Evolutionary conservation across 2,888 invertebrate species (phyloP), one percentile per base, ranked within the genome.

Genomic region (Latheticus oryzae): DNA sequence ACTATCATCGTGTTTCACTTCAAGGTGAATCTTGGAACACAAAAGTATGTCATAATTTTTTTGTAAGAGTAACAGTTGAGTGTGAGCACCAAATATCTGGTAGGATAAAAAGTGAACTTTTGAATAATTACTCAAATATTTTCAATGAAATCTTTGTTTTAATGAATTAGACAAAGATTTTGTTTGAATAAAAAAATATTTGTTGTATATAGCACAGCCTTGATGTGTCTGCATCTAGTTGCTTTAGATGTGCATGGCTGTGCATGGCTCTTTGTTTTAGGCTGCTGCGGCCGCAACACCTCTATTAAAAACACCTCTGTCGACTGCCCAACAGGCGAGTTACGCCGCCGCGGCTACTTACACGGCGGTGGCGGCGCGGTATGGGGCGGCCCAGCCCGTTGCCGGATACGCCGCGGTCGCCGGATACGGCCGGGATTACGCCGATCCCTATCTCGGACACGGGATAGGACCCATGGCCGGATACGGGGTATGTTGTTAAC

Each of bases 401-500:
- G 87, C 89, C 68, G 90, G 89, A 73, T 88, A 87, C 75, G 87
- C 87, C 70, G 84, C 87, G 68, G 87, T 87, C 63, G 87, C 87
- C 62, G 88, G 88, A 68, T 94, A 94, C 78, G 93, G 93, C 72
- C 87, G 94, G 78, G 94, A 95, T 76, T 93, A 91, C 76, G 90
- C 93, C 71, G 96, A 97, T 81, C 95, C 95, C 58, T 96, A 95
- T 82, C 84, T 97, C 76, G 94, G 92, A 69, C 96, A 96, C 82
- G 90, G 95, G 65, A 95, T 97, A 79, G 97, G 97, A 76, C 97
- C 97, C 71, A 92, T 97, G 73, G 91, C 97, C 69, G 95, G 96
- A 76, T 97, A 97, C 81, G 96, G 95, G 87, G 96, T 97, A 86
- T 88, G 87, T 52, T 7, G 4, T 5, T 21, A 19, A 19, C n/a